Percentiles rank a stretch among this genome's conserved stretches.
Conservation (phyloP, 2,113 vertebrate species). For the Nycticryphes semicollaris region DNA sequence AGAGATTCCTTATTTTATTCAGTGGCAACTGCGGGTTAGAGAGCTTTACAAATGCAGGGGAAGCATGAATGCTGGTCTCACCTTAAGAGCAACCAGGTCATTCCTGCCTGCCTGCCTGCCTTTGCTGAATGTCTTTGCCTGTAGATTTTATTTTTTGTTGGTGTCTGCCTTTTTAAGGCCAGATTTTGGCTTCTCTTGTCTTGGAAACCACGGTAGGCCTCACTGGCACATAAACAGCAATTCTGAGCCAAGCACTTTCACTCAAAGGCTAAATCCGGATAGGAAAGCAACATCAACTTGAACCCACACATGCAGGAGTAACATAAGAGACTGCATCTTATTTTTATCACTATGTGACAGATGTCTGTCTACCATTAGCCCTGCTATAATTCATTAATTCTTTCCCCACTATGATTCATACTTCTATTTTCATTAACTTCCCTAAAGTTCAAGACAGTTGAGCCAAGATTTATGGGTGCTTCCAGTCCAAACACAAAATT, state of each 20-base stretch:
- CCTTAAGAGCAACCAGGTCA: rapidly evolving
- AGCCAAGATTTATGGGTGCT: background rate
- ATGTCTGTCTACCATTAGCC: background rate
- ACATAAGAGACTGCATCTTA: background rate
- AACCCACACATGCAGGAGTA: rapidly evolving
- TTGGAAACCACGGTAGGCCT: background rate
- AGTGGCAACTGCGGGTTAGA: rapidly evolving
- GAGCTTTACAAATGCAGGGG: background rate
- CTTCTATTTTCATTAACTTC: background rate
- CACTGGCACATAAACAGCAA: background rate
- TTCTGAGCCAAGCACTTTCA: background rate
- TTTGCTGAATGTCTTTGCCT: background rate
- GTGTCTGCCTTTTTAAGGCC: background rate
- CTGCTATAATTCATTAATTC: background rate
- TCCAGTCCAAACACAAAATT: background rate
- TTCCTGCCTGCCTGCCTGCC: background rate
- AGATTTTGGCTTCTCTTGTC: background rate
- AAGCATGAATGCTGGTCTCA: background rate
- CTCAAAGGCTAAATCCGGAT: background rate
- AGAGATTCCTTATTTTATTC: background rate
- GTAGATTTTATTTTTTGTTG: background rate
- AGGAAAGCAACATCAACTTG: background rate
- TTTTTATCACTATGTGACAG: background rate
- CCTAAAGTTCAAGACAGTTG: background rate
- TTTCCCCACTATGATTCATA: background rate